A percentile compares a stretch with the other conserved stretches of the same genome.
Evolutionary conservation across 1,140 invertebrate genomes (phyloP).

Genomic region (Halyomorpha halys): DNA sequence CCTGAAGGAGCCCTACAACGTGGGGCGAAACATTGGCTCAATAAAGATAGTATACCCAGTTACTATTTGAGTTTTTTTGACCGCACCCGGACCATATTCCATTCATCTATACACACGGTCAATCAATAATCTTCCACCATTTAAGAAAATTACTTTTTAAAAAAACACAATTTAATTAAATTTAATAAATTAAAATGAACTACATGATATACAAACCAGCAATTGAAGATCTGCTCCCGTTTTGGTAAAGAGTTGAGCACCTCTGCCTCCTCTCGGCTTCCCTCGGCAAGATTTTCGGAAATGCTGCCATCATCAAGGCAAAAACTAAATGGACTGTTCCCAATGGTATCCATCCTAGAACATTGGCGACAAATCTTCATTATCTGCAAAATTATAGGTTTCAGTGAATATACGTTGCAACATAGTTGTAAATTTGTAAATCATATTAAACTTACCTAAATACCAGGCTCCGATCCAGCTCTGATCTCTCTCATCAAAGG

Average conservation of each 20-base stretch:
- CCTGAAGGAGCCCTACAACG: too few species aligned
- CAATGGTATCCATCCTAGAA: constrained; percentile 31
- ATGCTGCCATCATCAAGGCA: constrained; percentile 27
- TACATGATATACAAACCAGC: background rate
- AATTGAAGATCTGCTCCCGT: background rate
- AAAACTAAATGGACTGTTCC: constrained; percentile 25
- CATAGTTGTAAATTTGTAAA: background rate
- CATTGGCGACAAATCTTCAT: constrained; percentile 7
- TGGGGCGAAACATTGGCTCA: too few species aligned
- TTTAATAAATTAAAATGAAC: background rate
- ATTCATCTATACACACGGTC: too few species aligned
- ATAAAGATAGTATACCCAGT: too few species aligned
- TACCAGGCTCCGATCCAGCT: constrained; percentile 39
- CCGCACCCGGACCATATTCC: too few species aligned
- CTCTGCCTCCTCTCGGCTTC: constrained; percentile 23
- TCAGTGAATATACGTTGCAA: background rate
- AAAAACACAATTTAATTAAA: background rate
- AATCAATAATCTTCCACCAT: too few species aligned
- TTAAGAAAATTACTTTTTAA: too few species aligned
- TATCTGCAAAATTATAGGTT: background rate
- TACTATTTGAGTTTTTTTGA: too few species aligned
- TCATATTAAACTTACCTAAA: constrained; percentile 32
- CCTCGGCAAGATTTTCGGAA: constrained; percentile 29
- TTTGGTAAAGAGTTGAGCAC: background rate
- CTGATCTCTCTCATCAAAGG: constrained; percentile 33